phyloP scores from a whole-genome alignment of 2,113 vertebrate genomes.

The Hemicordylus capensis region DNA sequence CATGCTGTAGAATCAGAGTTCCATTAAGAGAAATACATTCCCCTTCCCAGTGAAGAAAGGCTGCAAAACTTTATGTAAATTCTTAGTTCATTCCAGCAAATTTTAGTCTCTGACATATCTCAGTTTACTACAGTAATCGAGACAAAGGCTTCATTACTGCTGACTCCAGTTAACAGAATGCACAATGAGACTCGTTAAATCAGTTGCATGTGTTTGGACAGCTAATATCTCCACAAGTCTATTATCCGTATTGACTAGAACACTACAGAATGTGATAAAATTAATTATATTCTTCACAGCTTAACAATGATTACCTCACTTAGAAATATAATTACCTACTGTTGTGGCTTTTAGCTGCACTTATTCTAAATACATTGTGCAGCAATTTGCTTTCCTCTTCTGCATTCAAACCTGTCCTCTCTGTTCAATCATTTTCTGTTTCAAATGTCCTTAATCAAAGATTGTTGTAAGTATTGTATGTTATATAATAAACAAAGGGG shows the following conservation, averaged over 20 bases:
- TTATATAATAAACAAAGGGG: conserved; percentile 5
- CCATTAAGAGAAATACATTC: conserved; percentile 1
- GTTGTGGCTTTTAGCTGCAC: conserved; percentile 50
- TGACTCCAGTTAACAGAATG: conserved; percentile 43
- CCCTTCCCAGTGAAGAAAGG: conserved; percentile 5
- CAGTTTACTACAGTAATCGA: conserved; percentile 28
- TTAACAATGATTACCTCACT: conserved; percentile 66
- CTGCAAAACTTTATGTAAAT: conserved; percentile 18
- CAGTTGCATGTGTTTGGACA: conserved; percentile 58
- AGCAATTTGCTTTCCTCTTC: conserved; percentile 23
- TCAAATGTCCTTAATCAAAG: background rate
- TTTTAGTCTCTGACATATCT: conserved; percentile 16
- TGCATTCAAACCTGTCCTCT: conserved; percentile 42
- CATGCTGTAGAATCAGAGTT: background rate
- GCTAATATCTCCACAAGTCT: conserved; percentile 63
- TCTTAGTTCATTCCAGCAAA: conserved; percentile 30
- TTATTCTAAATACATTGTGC: conserved; percentile 34
- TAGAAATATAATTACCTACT: conserved; percentile 70
- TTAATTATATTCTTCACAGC: conserved; percentile 67
- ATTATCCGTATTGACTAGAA: conserved; percentile 65
- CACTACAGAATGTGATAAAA: conserved; percentile 62
- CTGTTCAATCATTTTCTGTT: conserved; percentile 18
- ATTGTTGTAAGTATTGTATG: conserved; percentile 9
- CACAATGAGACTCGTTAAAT: conserved; percentile 55
- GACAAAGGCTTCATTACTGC: conserved; percentile 54